Conservation (phyloP, 2,888 invertebrate genomes). For the Lithophane ornitopus region DNA sequence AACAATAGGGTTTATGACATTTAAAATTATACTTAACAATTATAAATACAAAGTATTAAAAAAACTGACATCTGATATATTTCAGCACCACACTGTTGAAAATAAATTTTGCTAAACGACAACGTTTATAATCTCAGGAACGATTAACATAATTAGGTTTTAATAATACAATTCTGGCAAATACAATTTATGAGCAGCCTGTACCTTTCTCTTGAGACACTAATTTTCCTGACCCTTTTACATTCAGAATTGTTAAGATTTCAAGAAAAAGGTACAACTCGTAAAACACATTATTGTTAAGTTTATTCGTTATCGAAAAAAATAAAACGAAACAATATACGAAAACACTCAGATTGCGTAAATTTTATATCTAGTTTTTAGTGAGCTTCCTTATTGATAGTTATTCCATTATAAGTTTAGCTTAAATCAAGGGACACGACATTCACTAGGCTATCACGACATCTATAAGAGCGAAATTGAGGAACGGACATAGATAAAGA, state of each 20-base stretch:
- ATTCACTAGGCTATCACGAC: constrained; percentile 89
- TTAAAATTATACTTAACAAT: constrained; percentile 49
- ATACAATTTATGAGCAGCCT: constrained; percentile 52
- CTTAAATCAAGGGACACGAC: constrained; percentile 86
- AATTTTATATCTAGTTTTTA: constrained; percentile 76
- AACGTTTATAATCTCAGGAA: constrained; percentile 62
- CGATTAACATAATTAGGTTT: constrained; percentile 62
- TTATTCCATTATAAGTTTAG: constrained; percentile 74
- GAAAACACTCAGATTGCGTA: constrained; percentile 82
- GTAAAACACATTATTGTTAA: constrained; percentile 32
- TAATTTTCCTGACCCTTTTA: constrained; percentile 29
- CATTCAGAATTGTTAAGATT: constrained; percentile 28
- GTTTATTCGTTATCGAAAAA: constrained; percentile 38
- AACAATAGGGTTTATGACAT: constrained; percentile 68
- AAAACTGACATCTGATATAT: constrained; percentile 47
- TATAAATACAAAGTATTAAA: constrained; percentile 36
- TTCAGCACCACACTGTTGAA: constrained; percentile 60
- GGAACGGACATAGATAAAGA: constrained; percentile 89
- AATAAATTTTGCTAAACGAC: constrained; percentile 58
- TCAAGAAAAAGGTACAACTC: constrained; percentile 48
- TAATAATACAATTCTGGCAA: constrained; percentile 53
- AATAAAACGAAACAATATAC: constrained; percentile 71
- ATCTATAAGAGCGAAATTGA: constrained; percentile 90
- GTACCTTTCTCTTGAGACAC: constrained; percentile 51
- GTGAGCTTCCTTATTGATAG: constrained; percentile 85